phyloP scores from a whole-genome alignment of 1,140 invertebrate genomes.

The Tetragonula clypearis region DNA sequence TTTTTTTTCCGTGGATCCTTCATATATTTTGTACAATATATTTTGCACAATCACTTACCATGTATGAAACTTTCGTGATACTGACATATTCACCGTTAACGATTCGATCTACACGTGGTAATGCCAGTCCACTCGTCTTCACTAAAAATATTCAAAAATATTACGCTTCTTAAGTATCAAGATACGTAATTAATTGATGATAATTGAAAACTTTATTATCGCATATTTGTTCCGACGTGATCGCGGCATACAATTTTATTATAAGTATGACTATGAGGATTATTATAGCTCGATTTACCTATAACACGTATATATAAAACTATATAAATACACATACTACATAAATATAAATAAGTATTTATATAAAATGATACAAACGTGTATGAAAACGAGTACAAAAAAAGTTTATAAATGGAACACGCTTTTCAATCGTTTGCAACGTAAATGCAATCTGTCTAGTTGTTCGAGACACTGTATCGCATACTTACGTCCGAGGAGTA shows the following conservation, averaged over 20 bases:
- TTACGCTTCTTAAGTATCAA: neutral
- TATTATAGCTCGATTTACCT: too few relatives aligned
- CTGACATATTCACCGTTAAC: conserved; percentile 70
- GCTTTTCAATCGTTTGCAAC: neutral
- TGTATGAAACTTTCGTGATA: conserved; percentile 73
- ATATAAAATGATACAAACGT: neutral
- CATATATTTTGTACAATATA: neutral
- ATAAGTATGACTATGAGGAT: neutral
- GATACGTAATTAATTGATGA: too few relatives aligned
- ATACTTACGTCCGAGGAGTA: conserved; percentile 39
- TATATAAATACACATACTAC: too few relatives aligned
- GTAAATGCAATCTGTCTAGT: neutral
- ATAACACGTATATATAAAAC: neutral
- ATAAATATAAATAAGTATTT: too few relatives aligned
- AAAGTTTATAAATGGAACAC: neutral
- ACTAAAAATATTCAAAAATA: neutral
- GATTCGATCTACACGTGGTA: conserved; percentile 66
- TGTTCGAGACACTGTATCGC: neutral
- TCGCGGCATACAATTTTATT: too few relatives aligned
- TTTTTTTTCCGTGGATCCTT: too few relatives aligned
- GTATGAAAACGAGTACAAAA: too few relatives aligned
- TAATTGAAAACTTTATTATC: too few relatives aligned
- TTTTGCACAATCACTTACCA: conserved; percentile 63
- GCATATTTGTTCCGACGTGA: too few relatives aligned
- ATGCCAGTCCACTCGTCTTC: neutral